These are phyloP conservation scores for Eurois occulta DNA, from an alignment of 2,888 invertebrate genomes.

Conservation along the genomic window DNA sequence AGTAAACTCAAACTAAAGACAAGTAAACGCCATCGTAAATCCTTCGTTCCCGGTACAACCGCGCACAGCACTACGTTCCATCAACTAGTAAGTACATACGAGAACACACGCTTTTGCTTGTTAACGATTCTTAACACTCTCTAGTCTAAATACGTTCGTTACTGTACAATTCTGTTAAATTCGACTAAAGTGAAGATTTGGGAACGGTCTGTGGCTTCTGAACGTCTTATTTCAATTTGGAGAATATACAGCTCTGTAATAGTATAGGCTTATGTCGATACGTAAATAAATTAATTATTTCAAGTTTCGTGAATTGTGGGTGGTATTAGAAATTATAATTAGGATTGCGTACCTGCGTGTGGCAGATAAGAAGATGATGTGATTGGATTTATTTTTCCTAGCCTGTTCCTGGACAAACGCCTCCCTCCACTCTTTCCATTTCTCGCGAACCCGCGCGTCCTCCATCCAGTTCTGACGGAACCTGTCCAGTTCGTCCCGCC, in stretches of 20 bases:
- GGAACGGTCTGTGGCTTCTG: slow-evolving; percentile 44
- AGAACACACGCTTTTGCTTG: slow-evolving; percentile 64
- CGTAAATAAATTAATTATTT: slow-evolving; percentile 40
- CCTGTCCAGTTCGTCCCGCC: too few species aligned
- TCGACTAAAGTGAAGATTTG: slow-evolving; percentile 52
- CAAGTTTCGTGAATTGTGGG: background rate
- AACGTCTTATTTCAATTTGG: slow-evolving; percentile 60
- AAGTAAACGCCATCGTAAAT: slow-evolving; percentile 7
- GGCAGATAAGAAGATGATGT: background rate
- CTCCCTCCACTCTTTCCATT: too few species aligned
- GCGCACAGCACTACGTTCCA: slow-evolving; percentile 46
- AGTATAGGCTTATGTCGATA: slow-evolving; percentile 16
- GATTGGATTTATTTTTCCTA: background rate
- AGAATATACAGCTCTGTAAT: slow-evolving; percentile 19
- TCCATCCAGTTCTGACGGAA: too few species aligned
- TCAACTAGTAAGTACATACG: slow-evolving; percentile 49
- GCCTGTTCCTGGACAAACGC: too few species aligned
- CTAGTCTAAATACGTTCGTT: slow-evolving; percentile 52
- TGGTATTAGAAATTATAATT: background rate
- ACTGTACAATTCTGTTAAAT: slow-evolving; percentile 50
- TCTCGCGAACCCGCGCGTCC: too few species aligned
- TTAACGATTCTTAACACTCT: slow-evolving; percentile 63
- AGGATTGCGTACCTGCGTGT: background rate
- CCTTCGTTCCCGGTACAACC: slow-evolving; percentile 22
- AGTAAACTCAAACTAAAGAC: background rate